Percentiles rank a stretch among this genome's conserved stretches.
Evolutionary conservation across 2,113 vertebrate genomes (phyloP).

Genomic region (Myxocyprinus asiaticus): DNA sequence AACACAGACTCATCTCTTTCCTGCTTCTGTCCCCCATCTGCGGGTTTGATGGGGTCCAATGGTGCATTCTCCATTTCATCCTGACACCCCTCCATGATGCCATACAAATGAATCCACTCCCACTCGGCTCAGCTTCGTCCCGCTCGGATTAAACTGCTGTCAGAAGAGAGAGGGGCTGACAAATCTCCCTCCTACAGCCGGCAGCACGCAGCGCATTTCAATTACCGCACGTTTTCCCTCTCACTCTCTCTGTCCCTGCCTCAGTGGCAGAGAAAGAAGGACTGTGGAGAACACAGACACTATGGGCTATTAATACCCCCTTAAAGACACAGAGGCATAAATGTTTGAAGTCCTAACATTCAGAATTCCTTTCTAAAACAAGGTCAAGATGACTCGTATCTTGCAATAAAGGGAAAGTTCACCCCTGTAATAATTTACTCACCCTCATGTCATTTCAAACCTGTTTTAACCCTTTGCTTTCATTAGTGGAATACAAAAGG

Average conservation of each 20-base stretch:
- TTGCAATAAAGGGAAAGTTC: background rate
- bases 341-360: too few species aligned
- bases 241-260: slow-evolving; percentile 19
- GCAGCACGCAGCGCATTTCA: slow-evolving; percentile 76
- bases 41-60: background rate
- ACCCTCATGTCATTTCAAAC: too few species aligned
- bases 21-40: slow-evolving; percentile 9
- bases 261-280: background rate
- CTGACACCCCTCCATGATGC: slow-evolving; percentile 74
- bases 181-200: slow-evolving; percentile 80
- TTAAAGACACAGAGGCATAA: too few species aligned
- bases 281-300: slow-evolving; percentile 13
- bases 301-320: slow-evolving; percentile 20
- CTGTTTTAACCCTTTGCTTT: too few species aligned
- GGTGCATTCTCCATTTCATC: slow-evolving; percentile 79
- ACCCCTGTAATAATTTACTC: too few species aligned
- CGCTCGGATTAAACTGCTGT: slow-evolving; percentile 81
- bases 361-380: background rate
- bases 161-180: slow-evolving; percentile 77
- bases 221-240: slow-evolving; percentile 62
- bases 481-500: too few species aligned
- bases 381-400: background rate
- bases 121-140: background rate
- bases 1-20: too few species aligned
- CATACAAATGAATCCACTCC: slow-evolving; percentile 84